Conservation (phyloP, 30 jellyfish, hydroid and myxozoan species). For the Hydractinia symbiolongicarpus region DNA sequence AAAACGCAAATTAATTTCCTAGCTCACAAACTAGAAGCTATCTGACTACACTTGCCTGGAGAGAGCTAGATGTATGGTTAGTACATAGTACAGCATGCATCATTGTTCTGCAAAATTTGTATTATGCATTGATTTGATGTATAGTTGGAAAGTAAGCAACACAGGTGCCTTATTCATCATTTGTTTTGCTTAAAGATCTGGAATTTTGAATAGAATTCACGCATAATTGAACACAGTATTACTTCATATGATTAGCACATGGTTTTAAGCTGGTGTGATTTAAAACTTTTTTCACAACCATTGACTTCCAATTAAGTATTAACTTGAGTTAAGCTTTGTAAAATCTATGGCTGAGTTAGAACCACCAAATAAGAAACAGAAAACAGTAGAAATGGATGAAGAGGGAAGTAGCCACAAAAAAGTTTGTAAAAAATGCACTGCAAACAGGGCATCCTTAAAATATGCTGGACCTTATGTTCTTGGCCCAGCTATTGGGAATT, state of each 20-base stretch:
- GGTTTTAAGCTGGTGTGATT: not conserved
- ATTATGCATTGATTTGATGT: too few relatives aligned
- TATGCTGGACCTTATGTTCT: conserved; percentile 94
- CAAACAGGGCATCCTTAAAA: conserved; percentile 34
- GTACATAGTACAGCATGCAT: too few relatives aligned
- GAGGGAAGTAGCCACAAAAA: conserved; percentile 3
- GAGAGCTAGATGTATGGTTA: too few relatives aligned
- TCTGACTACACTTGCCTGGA: too few relatives aligned
- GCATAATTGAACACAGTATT: not conserved
- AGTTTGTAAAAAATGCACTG: conserved; percentile 29
- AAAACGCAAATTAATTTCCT: too few relatives aligned
- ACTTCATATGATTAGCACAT: not conserved
- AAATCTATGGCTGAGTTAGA: not conserved
- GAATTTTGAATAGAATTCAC: too few relatives aligned
- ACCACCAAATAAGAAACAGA: not conserved
- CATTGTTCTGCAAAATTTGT: too few relatives aligned
- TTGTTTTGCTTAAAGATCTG: too few relatives aligned
- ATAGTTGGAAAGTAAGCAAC: too few relatives aligned
- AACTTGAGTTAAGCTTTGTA: not conserved
- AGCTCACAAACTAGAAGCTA: too few relatives aligned
- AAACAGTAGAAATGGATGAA: not conserved
- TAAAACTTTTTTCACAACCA: not conserved
- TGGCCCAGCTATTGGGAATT: conserved; percentile 91
- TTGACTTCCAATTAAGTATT: not conserved
- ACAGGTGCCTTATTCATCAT: too few relatives aligned